Conservation (phyloP, 2,888 invertebrate genomes). For the Meandrusa payeni region DNA sequence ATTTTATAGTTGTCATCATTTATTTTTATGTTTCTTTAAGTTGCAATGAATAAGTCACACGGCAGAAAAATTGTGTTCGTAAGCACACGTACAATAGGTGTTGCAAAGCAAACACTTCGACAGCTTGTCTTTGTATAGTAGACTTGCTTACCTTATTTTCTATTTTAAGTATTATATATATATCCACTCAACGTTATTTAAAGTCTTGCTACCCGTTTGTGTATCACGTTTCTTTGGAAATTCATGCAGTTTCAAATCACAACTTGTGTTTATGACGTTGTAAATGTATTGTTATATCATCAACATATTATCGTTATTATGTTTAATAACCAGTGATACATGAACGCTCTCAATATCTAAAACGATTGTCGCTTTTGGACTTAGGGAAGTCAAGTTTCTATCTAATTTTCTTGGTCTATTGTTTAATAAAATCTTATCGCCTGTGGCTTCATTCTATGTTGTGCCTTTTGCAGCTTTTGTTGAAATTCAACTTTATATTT, state of each 20-base stretch:
- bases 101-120: slow-evolving; percentile 21
- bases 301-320: neutral
- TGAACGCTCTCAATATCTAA: neutral
- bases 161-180: too few relatives aligned
- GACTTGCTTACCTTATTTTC: neutral
- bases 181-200: too few relatives aligned
- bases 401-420: too few relatives aligned
- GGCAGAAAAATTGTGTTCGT: slow-evolving; percentile 53
- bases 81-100: slow-evolving; percentile 40
- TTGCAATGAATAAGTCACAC: too few relatives aligned
- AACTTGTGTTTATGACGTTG: too few relatives aligned
- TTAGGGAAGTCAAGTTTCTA: slow-evolving; percentile 7
- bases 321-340: neutral
- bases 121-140: slow-evolving; percentile 13
- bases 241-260: too few relatives aligned
- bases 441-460: slow-evolving; percentile 2
- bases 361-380: slow-evolving; percentile 2
- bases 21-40: too few relatives aligned
- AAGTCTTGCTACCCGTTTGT: slow-evolving; percentile 2
- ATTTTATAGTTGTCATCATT: too few relatives aligned
- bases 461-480: slow-evolving; percentile 1
- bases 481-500: too few relatives aligned
- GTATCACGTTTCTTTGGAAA: slow-evolving; percentile 1
- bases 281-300: too few relatives aligned
- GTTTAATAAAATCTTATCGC: neutral